phyloP scores from a whole-genome alignment of 2,888 invertebrate species.

The Megastigmus dorsalis region DNA sequence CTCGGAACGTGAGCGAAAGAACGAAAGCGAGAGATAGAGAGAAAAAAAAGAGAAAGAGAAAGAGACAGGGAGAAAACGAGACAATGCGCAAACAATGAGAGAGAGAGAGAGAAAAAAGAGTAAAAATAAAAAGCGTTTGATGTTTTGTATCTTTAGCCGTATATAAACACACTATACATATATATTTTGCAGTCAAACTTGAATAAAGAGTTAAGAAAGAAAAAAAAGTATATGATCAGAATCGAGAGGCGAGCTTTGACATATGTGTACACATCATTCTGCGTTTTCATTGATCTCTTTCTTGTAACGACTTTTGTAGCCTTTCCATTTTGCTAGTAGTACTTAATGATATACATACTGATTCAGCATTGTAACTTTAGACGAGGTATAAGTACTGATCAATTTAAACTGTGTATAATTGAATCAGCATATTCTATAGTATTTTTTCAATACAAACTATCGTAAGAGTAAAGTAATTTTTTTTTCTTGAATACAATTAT shows the following conservation, averaged over 20 bases:
- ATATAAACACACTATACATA: constrained; percentile 17
- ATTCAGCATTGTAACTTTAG: constrained; percentile 8
- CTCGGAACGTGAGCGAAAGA: constrained; percentile 36
- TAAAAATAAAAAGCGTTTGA: constrained; percentile 1
- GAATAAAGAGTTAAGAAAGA: constrained; percentile 26
- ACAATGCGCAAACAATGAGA: no score
- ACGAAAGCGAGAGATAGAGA: no score
- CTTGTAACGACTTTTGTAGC: neutral
- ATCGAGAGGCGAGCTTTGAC: constrained; percentile 20
- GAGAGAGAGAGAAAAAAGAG: neutral
- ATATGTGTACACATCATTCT: constrained; percentile 21
- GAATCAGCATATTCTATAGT: neutral
- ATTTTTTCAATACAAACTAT: no score
- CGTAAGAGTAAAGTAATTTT: neutral
- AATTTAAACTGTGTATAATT: neutral
- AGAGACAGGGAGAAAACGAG: constrained; percentile 6
- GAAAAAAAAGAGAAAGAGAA: constrained; percentile 11
- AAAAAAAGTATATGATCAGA: constrained; percentile 3
- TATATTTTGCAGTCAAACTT: constrained; percentile 41
- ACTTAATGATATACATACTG: neutral
- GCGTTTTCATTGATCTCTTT: constrained; percentile 13
- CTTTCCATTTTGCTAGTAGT: neutral
- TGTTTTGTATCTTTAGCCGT: constrained; percentile 36
- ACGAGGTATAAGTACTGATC: neutral
- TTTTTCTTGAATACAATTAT: neutral